Percentiles rank a stretch among this genome's conserved stretches.
Evolutionary conservation across 2,888 invertebrate species (phyloP).

Genomic region (Atrina japonica): DNA sequence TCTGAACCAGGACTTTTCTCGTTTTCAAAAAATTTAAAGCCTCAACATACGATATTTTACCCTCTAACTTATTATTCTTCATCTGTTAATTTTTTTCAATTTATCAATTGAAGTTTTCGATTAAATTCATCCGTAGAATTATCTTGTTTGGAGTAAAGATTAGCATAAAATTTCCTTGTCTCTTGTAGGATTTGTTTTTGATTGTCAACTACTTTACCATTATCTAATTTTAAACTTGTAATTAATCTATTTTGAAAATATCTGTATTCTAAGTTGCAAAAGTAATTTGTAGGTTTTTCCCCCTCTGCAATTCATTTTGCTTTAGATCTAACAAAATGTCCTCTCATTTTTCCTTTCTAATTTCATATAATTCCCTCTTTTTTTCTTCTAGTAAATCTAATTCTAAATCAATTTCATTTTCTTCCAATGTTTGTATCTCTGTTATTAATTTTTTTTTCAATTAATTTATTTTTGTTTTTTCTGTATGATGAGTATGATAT

Average conservation of each 20-base stretch:
- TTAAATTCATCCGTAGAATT: not conserved
- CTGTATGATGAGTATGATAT: constrained; percentile 21
- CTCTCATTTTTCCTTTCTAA: constrained; percentile 6
- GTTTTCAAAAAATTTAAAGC: not conserved
- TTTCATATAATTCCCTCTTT: constrained; percentile 3
- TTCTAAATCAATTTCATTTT: not conserved
- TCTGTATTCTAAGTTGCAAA: not conserved
- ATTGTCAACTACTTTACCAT: constrained; percentile 10
- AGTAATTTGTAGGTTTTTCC: constrained; percentile 2
- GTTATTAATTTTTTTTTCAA: constrained; percentile 12
- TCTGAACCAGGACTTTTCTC: constrained; percentile 25
- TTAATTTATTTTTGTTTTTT: constrained; percentile 19
- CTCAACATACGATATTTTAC: constrained; percentile 5
- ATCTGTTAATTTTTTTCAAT: not conserved
- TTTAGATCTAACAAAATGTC: constrained; percentile 9
- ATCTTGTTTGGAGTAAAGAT: constrained; percentile 8
- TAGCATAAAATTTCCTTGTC: constrained; percentile 12
- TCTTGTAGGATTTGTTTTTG: constrained; percentile 21
- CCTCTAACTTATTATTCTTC: not conserved
- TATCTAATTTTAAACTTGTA: constrained; percentile 1
- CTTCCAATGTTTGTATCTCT: constrained; percentile 9
- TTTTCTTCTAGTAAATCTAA: constrained; percentile 3
- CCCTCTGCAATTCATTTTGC: constrained; percentile 22
- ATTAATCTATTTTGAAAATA: constrained; percentile 17
- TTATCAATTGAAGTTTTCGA: too few species aligned